Evolutionary conservation across 2,888 invertebrate species (phyloP), one percentile per base, ranked within the genome.

Genomic region (Morpho deidamia): DNA sequence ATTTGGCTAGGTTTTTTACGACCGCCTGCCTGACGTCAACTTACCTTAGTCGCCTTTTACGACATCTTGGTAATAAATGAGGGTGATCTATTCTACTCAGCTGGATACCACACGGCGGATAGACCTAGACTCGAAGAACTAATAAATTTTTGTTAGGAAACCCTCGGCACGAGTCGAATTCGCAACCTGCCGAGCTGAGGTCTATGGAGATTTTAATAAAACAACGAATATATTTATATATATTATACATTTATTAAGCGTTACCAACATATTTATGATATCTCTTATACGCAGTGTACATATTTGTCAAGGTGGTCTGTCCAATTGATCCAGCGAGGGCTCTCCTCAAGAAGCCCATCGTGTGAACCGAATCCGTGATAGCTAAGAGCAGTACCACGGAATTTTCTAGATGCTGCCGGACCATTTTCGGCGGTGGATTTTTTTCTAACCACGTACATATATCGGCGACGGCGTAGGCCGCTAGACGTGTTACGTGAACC

Each of bases 241-340:
- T 2, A 23, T 23, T 14, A 1, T 14, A 2, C 4, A 14, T 14
- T 14, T 23, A 23, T 56, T 71, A 87, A 33, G 87, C 68, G 59
- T 84, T 87, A 0, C 90, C 90, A 46, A 81, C 81, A 71, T 89
- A 90, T 59, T 90, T 90, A 74, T 90, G 85, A 53, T 89, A 90
- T 48, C 84, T 75, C 50, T 87, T 90, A 63, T 89, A 90, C 74
- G 78, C 78, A 10, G 78, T 74, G 53, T 87, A 85, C 65, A 89
- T 66, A 44, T 86, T 83, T 0, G 77, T 77, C 70, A 89, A 71
- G 0, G 89, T 85, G 64, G 76, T 78, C 45, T 89, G 85, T 0
- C 89, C 87, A 0, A 82, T 64, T 0, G 72, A 59, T 0, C 83
- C 83, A 0, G 84, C 86, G 1, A 90, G 51, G 0, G 82, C 80